Conservation (phyloP, 2,113 vertebrate genomes). For the Himantopus leucocephalus region DNA sequence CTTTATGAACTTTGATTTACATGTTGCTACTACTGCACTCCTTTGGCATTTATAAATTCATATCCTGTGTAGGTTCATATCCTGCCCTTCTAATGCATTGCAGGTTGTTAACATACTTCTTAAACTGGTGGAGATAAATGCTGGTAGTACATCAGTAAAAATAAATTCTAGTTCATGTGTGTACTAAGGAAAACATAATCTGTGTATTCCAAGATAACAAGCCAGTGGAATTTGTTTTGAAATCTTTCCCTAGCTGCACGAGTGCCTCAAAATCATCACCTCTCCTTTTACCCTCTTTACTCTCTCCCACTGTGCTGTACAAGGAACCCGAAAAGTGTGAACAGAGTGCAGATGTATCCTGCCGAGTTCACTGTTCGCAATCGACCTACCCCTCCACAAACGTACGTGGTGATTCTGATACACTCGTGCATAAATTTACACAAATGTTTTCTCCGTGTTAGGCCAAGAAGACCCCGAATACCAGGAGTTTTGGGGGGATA, state of each 20-base stretch:
- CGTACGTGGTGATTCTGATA: not conserved
- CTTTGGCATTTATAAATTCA: slow-evolving; percentile 38
- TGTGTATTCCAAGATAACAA: not conserved
- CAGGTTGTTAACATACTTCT: not conserved
- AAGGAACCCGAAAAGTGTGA: not conserved
- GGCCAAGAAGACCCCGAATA: not conserved
- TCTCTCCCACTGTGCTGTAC: not conserved
- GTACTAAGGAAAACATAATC: not conserved
- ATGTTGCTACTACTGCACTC: not conserved
- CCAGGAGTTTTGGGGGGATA: not conserved
- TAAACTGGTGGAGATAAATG: not conserved
- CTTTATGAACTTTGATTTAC: slow-evolving; percentile 26
- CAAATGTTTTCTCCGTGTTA: not conserved
- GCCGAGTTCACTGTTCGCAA: not conserved
- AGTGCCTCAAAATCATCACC: not conserved
- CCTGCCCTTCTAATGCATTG: not conserved
- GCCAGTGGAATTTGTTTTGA: not conserved
- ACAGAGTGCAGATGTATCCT: not conserved
- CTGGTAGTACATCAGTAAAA: not conserved
- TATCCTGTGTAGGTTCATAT: slow-evolving; percentile 17
- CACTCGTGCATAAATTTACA: not conserved
- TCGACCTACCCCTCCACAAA: not conserved
- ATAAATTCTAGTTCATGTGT: not conserved
- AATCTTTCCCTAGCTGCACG: not conserved
- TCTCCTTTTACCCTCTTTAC: not conserved